Conservation (phyloP, 2,888 invertebrate species). For the Oxystoma pomonae region DNA sequence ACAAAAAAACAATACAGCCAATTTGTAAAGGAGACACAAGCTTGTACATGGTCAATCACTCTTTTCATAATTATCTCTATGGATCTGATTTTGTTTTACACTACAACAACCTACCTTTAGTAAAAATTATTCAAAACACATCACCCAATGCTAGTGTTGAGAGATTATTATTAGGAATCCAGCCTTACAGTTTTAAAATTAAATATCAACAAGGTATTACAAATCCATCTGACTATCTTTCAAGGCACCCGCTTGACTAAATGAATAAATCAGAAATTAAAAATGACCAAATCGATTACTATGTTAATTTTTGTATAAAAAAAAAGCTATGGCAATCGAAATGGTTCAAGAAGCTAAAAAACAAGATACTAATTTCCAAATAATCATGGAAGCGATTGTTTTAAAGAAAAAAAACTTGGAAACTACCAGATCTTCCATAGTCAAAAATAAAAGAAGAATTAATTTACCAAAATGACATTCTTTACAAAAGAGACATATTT, state of each 20-base stretch:
- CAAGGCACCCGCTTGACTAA: slow-evolving; percentile 17
- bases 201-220: slow-evolving; percentile 19
- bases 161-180: slow-evolving; percentile 14
- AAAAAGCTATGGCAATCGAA: slow-evolving; percentile 15
- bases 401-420: slow-evolving; percentile 2
- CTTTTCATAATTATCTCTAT: slow-evolving; percentile 22
- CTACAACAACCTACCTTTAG: slow-evolving; percentile 12
- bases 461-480: slow-evolving; percentile 5
- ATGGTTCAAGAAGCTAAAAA: slow-evolving; percentile 15
- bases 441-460: slow-evolving; percentile 12
- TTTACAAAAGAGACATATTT: no score
- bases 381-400: background rate
- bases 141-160: slow-evolving; percentile 19
- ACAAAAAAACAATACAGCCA: slow-evolving; percentile 18
- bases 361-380: slow-evolving; percentile 7
- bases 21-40: slow-evolving; percentile 20
- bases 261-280: background rate
- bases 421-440: background rate
- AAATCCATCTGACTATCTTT: slow-evolving; percentile 24
- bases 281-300: slow-evolving; percentile 12
- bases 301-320: slow-evolving; percentile 14
- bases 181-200: slow-evolving; percentile 17
- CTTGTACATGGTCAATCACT: slow-evolving; percentile 19
- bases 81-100: slow-evolving; percentile 14
- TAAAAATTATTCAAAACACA: slow-evolving; percentile 12